Evolutionary conservation across 2,113 vertebrate genomes (phyloP).

Genomic region (Atractosteus spatula): DNA sequence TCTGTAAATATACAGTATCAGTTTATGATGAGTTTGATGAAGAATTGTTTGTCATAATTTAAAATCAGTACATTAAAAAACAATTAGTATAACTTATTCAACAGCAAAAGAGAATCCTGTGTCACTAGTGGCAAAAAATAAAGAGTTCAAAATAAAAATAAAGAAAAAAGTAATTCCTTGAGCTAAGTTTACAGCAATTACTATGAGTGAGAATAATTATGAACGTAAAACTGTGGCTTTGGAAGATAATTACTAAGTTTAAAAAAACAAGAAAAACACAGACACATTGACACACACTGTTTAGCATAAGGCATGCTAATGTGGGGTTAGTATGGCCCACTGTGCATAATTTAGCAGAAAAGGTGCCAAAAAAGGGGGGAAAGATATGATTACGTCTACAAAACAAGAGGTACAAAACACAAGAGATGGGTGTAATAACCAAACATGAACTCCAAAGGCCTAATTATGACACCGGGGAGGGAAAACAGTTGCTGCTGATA

Average conservation of each 20-base stretch:
- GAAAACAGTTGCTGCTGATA: constrained; percentile 84
- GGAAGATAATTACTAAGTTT: not conserved
- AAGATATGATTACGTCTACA: constrained; percentile 90
- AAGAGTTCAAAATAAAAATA: constrained; percentile 57
- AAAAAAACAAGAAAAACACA: not conserved
- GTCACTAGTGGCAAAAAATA: constrained; percentile 39
- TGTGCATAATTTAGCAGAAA: constrained; percentile 92
- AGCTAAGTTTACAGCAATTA: constrained; percentile 63
- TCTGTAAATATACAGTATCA: no score
- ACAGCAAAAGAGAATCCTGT: constrained; percentile 49
- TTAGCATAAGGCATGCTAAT: constrained; percentile 36
- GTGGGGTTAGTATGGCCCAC: constrained; percentile 71
- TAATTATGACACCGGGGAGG: constrained; percentile 97
- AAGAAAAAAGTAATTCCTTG: constrained; percentile 65
- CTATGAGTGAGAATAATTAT: constrained; percentile 77
- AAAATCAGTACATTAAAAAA: constrained; percentile 12
- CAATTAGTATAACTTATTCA: constrained; percentile 47
- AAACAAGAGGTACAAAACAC: constrained; percentile 75
- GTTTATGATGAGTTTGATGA: no score
- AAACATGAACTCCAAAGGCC: constrained; percentile 90
- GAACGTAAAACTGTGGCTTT: constrained; percentile 44
- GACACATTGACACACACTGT: constrained; percentile 42
- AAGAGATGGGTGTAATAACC: constrained; percentile 84
- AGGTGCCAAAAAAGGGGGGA: constrained; percentile 81
- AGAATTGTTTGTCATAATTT: no score